Evolutionary conservation across 2,888 invertebrate genomes (phyloP).

Genomic region (Papilio elwesi): DNA sequence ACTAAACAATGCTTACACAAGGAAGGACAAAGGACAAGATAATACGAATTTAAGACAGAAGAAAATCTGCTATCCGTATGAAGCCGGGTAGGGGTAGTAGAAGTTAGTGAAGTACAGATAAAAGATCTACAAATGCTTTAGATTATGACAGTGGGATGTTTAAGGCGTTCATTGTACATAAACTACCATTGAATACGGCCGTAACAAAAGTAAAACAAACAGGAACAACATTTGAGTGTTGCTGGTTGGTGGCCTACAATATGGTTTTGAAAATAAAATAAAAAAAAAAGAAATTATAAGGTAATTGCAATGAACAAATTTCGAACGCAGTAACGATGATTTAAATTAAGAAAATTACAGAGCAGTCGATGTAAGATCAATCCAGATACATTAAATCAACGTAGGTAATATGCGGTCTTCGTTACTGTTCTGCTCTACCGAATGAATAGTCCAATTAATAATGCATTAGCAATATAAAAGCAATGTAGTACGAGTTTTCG

Average conservation of each 20-base stretch:
- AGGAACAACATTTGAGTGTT: no score
- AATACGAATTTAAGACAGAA: no score
- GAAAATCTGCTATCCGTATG: no score
- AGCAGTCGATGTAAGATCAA: slow-evolving; percentile 1
- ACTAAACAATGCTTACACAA: no score
- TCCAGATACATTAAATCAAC: slow-evolving; percentile 2
- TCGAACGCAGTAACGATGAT: background rate
- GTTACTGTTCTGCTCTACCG: background rate
- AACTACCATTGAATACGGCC: no score
- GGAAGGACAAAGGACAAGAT: no score
- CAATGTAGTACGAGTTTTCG: slow-evolving; percentile 6
- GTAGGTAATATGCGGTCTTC: background rate
- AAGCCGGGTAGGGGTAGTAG: no score
- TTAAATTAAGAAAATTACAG: slow-evolving; percentile 12
- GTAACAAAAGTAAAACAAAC: no score
- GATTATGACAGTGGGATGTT: no score
- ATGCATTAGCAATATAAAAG: slow-evolving; percentile 12
- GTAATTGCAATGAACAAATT: slow-evolving; percentile 7
- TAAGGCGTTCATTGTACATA: no score
- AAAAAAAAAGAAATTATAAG: background rate
- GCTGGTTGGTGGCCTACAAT: background rate
- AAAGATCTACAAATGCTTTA: no score
- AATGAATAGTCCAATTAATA: slow-evolving; percentile 20
- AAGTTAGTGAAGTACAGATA: no score
- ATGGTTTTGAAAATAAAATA: background rate